Conservation (phyloP, 2,113 vertebrate genomes). For the Alces alces region DNA sequence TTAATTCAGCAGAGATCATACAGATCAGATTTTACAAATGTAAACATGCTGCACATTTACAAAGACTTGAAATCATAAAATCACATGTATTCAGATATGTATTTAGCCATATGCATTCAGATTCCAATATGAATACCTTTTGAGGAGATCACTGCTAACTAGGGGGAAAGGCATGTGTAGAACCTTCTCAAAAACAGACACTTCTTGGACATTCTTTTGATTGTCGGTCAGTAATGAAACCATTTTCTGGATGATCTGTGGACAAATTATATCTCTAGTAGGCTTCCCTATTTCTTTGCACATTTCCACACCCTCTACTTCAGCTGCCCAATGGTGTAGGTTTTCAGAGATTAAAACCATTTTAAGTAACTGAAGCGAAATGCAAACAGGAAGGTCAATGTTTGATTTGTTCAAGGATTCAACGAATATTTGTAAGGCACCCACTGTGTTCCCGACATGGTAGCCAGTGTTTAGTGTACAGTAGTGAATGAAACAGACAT, state of each 20-base stretch:
- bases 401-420: background rate
- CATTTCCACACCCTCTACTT: background rate
- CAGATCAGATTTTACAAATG: background rate
- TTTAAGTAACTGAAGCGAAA: background rate
- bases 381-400: background rate
- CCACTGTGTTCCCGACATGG: background rate
- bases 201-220: background rate
- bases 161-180: background rate
- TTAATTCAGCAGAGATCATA: background rate
- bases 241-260: background rate
- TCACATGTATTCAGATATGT: background rate
- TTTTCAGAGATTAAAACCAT: background rate
- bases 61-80: background rate
- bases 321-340: background rate
- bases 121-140: background rate
- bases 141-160: background rate
- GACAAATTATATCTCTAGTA: background rate
- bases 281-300: background rate
- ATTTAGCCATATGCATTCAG: background rate
- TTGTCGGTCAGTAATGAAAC: background rate
- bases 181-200: background rate
- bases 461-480: background rate
- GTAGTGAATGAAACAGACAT: background rate
- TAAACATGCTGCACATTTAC: background rate
- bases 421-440: background rate